Evolutionary conservation across 2,888 invertebrate genomes (phyloP).

Genomic region (Orchesella flavescens): DNA sequence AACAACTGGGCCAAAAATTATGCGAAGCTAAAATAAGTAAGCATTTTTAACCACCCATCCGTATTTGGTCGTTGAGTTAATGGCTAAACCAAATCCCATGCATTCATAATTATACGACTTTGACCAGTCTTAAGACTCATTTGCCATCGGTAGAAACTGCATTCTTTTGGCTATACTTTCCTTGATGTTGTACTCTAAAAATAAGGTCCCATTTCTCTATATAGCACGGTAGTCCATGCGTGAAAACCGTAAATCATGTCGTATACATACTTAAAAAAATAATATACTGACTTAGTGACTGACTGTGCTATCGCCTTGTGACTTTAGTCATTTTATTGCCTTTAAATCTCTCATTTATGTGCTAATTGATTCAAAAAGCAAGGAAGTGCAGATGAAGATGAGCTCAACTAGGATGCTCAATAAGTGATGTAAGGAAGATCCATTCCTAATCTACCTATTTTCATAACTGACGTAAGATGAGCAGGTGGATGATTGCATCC

Average conservation of each 20-base stretch:
- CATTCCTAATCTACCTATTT: not conserved
- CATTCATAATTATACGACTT: conserved; percentile 48
- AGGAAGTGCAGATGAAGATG: conserved; percentile 30
- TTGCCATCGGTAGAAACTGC: conserved; percentile 7
- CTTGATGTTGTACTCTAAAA: too few species aligned
- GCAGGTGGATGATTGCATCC: not conserved
- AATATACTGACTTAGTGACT: too few species aligned
- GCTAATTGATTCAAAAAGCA: conserved; percentile 52
- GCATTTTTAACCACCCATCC: not conserved
- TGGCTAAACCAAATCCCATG: not conserved
- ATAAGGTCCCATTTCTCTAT: too few species aligned
- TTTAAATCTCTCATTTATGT: conserved; percentile 65
- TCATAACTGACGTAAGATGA: not conserved
- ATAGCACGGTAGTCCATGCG: too few species aligned
- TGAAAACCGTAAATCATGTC: too few species aligned
- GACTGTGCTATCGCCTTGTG: not conserved
- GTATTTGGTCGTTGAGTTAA: conserved; percentile 11
- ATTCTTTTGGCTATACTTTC: not conserved
- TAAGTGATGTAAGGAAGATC: not conserved
- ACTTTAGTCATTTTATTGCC: conserved; percentile 29
- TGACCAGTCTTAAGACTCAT: not conserved
- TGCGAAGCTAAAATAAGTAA: not conserved
- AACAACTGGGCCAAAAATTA: conserved; percentile 3
- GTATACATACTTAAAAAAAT: too few species aligned
- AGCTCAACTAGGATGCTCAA: conserved; percentile 4